These are phyloP conservation scores for Scolopax bukidnonensis DNA, from an alignment of 2,797 vertebrate species.

Conservation along the genomic window DNA sequence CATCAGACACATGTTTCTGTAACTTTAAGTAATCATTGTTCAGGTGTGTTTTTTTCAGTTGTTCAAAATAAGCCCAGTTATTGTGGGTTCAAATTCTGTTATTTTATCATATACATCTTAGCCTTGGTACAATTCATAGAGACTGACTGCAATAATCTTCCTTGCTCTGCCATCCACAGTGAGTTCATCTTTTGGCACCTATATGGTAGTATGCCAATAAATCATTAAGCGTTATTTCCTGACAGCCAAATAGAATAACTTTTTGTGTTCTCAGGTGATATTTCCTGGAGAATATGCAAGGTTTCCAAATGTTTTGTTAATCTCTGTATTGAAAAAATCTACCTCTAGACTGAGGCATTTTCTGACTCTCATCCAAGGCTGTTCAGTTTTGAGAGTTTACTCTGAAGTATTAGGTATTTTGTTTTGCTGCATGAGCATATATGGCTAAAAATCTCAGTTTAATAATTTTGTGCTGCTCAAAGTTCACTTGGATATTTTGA, in stretches of 20 bases:
- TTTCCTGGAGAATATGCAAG: neutral
- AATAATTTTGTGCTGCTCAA: neutral
- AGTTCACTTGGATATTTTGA: neutral
- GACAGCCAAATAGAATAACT: neutral
- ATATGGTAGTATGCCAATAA: neutral
- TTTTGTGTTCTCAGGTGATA: neutral
- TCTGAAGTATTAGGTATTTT: neutral
- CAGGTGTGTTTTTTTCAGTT: accelerated
- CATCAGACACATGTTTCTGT: neutral
- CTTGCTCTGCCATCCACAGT: neutral
- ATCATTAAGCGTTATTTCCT: neutral
- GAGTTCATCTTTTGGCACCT: neutral
- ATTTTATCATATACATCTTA: neutral
- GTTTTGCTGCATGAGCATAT: neutral
- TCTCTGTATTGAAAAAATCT: neutral
- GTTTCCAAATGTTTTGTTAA: neutral
- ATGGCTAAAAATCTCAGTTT: neutral
- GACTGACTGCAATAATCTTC: neutral
- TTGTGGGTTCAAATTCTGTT: neutral
- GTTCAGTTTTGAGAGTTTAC: neutral
- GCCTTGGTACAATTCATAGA: neutral
- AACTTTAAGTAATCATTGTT: neutral
- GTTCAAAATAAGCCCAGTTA: neutral
- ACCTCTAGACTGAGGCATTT: neutral
- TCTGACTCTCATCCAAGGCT: neutral